phyloP scores from a whole-genome alignment of 2,888 invertebrate species.

The Plebejus melissa region DNA sequence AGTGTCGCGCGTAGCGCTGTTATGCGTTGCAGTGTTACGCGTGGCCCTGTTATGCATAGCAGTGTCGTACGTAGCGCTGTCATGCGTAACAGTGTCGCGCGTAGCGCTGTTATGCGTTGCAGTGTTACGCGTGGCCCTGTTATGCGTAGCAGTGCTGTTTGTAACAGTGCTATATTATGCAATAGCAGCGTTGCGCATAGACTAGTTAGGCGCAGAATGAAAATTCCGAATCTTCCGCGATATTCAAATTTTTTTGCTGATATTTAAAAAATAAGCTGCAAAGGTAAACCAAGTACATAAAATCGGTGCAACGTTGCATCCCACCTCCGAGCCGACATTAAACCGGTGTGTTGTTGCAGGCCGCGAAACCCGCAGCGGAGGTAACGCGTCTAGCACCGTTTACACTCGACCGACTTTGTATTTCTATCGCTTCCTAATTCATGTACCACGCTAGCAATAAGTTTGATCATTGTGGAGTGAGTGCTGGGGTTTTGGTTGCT shows the following conservation, averaged over 20 bases:
- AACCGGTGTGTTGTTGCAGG: conserved; percentile 80
- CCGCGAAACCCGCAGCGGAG: conserved; percentile 84
- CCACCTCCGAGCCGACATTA: not conserved
- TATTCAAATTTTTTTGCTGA: not conserved
- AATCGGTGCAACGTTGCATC: not conserved
- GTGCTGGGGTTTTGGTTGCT: conserved; percentile 76
- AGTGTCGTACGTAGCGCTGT: too few relatives aligned
- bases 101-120: too few relatives aligned
- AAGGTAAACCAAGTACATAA: not conserved
- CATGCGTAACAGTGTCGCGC: too few relatives aligned
- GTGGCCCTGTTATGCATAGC: too few relatives aligned
- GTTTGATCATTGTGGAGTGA: conserved; percentile 69
- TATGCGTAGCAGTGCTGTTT: too few relatives aligned
- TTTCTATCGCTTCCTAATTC: conserved; percentile 75
- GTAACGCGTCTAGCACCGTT: conserved; percentile 67
- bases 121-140: too few relatives aligned
- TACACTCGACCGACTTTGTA: conserved; percentile 56
- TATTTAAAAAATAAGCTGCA: not conserved
- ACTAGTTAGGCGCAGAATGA: not conserved
- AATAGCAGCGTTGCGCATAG: too few relatives aligned
- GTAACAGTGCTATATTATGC: too few relatives aligned
- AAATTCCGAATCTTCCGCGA: not conserved
- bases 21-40: too few relatives aligned
- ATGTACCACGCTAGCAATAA: conserved; percentile 66
- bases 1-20: too few relatives aligned